phyloP scores from a whole-genome alignment of 2,113 vertebrate genomes.

The Apteryx mantelli region DNA sequence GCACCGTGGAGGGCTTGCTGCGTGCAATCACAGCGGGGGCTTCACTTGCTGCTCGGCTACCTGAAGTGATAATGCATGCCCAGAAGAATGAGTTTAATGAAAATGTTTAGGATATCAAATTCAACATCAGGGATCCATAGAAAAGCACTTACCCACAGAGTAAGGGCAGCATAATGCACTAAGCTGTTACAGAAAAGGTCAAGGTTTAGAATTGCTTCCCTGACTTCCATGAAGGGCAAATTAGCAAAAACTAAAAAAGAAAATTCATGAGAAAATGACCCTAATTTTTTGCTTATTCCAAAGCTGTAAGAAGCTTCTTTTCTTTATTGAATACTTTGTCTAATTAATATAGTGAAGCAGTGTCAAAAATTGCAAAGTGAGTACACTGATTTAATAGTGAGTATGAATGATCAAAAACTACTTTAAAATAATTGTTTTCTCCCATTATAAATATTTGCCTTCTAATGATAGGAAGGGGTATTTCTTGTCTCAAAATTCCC shows the following conservation, averaged over 20 bases:
- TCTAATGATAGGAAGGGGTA: background rate
- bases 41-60: background rate
- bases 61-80: constrained; percentile 49
- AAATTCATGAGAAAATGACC: background rate
- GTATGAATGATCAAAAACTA: background rate
- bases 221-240: background rate
- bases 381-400: background rate
- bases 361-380: background rate
- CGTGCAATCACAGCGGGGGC: background rate
- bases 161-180: background rate
- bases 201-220: background rate
- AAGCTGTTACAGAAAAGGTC: background rate
- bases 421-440: background rate
- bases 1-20: background rate
- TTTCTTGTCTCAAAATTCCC: background rate
- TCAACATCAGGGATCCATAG: constrained; percentile 19
- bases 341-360: background rate
- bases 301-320: background rate
- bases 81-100: constrained; percentile 33
- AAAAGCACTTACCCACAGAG: background rate
- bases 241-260: background rate
- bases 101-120: constrained; percentile 55
- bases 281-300: background rate
- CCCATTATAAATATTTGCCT: background rate
- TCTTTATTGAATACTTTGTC: background rate